phyloP scores from a whole-genome alignment of 2,797 vertebrate genomes.

The Okamejei kenojei region DNA sequence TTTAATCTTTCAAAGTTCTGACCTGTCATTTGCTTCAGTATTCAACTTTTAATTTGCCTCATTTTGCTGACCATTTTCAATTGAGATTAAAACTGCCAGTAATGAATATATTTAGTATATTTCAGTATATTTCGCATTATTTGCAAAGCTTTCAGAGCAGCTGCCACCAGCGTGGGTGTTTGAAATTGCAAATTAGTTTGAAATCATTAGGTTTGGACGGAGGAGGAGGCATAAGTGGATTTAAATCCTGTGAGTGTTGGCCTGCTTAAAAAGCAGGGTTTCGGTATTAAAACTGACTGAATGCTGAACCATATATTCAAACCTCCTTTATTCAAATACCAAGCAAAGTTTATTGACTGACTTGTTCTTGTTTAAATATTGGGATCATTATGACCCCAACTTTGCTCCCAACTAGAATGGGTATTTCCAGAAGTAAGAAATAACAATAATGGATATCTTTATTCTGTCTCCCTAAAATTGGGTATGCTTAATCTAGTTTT shows the following conservation, averaged over 20 bases:
- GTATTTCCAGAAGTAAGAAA: not conserved
- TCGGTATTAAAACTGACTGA: not conserved
- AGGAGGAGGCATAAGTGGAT: not conserved
- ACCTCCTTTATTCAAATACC: not conserved
- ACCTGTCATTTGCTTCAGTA: not conserved
- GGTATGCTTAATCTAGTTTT: not conserved
- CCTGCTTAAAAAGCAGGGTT: not conserved
- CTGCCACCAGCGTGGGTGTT: not conserved
- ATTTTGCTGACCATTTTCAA: not conserved
- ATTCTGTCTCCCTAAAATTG: not conserved
- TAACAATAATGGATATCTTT: not conserved
- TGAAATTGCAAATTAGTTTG: conserved; percentile 10
- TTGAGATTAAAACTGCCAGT: not conserved
- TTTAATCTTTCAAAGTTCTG: not conserved
- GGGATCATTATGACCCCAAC: not conserved
- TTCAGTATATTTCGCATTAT: not conserved
- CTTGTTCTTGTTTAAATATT: not conserved
- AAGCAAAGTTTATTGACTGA: not conserved
- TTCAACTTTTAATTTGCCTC: not conserved
- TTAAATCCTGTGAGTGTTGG: not conserved
- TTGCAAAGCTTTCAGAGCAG: conserved; percentile 17
- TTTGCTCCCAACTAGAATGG: not conserved
- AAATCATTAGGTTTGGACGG: not conserved
- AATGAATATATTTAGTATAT: not conserved
- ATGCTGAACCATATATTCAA: not conserved